Base-by-base conservation (phyloP, 2,888 invertebrate species). In the Apocheima hispidaria region DNA sequence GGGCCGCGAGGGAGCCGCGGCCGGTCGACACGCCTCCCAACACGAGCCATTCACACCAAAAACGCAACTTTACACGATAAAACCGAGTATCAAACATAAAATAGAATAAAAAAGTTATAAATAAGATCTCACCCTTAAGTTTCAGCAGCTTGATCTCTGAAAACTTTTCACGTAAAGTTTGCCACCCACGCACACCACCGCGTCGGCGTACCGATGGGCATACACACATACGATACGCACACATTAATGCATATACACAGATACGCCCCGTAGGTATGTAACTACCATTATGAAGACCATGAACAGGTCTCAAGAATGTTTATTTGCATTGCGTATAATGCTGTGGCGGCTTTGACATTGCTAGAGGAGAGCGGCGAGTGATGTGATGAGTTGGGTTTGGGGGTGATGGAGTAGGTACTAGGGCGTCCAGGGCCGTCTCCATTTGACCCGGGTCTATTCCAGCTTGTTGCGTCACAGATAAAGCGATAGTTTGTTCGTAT, bases 1-100 rank as follows among this genome's bases (percentile, higher is more conserved):
- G 84, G 90, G 91, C 90, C 90, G 82, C 85, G 65, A 81, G 90
- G 91, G 90, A 87, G 88, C 83, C 76, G 77, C 74, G 73, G 73
- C 71, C 30, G 54, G 55, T 74, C 71, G 84, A 81, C 90, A 87
- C 89, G 90, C 89, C 87, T 86, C 81, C 84, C 71, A 73, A 75
- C 75, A 28, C 41, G 40, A 33, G 12, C 6, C 16, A 40, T 14
- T 16, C 12, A 6, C 16, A 46, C 26, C 28, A 41, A 41, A 33
- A 38, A 28, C 26, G n/a, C 30, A 4, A 5, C 5, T 18, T n/a
- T 26, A 26, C 10, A 38, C 23, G 6, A 18, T 30, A 49, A 57
- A 33, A 23, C 14, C 2, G 20, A 5, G 55, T 54, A 61, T 12
- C 46, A 30, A 51, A 48, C 44, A 43, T 20, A 48, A 40, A 30